Evolutionary conservation across 2,113 vertebrate genomes (phyloP), one percentile per base, ranked within the genome.

Genomic region (Tringa solitaria): DNA sequence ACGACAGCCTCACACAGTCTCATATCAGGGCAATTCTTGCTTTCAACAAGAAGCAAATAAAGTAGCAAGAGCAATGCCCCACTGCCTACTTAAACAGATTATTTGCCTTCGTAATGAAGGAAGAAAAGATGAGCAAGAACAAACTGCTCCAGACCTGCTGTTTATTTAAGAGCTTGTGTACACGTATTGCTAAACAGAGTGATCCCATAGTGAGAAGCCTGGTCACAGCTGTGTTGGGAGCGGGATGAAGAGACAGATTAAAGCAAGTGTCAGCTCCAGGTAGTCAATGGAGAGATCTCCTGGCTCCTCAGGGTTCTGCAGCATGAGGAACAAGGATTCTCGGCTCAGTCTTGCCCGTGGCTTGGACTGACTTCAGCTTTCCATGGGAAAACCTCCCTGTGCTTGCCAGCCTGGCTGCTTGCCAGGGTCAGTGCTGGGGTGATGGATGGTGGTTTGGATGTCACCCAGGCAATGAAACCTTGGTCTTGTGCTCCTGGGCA

Each of bases 361-460:
- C 64, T 95, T 95, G 90, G 84, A 76, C 67, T 61, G 77, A 80
- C 59, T 93, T 93, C 84, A 91, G 89, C 39, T 90, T 92, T 94
- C 65, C 72, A 53, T 77, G 85, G 92, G 86, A 96, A 95, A 88
- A 33, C 79, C 93, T 88, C 59, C 86, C 50, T 37, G 72, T 76
- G 82, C 75, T 76, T 85, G 70, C 75, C 43, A 79, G 85, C 26
- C 90, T 94, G 90, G 87, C 92, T 90, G 81, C 65, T 78, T 89
- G 90, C 83, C 90, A 92, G 68, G 75, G 27, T 88, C 27, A 57
- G 37, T 57, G 63, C 63, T 51, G 64, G 88, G 67, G 72, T 92
- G 92, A 95, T 85, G 79, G 90, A 92, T 93, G 72, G 53, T 84
- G 84, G 46, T 35, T 89, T 94, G 87, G 93, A 91, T 87, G 81